Base-by-base conservation (phyloP, 2,888 invertebrate genomes). In the Pterostichus niger region DNA sequence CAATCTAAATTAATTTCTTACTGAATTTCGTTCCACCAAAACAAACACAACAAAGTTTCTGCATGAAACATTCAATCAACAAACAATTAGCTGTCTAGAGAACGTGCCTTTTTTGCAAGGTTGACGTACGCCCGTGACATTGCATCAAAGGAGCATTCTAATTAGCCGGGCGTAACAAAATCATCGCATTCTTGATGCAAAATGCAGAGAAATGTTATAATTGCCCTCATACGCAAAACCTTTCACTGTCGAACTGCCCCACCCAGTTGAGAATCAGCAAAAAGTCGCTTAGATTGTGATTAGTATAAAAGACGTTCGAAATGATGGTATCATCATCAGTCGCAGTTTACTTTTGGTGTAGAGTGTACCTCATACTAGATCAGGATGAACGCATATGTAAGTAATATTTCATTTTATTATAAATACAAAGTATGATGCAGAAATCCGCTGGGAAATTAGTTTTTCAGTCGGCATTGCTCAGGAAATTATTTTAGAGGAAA, bases 91-190 rank as follows among this genome's bases (percentile, higher is more conserved):
- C 3, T 24, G 24, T 24, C 17, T 6, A 54, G 54, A n/a, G 54
- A 54, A 54, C 6, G 54, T 54, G 7, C 7, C 54, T 54, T 54
- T 54, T 54, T 54, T 54, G 40, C 40, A 40, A 40, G 40, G 40
- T 40, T 52, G n/a, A 13, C 52, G 52, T 13, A 13, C 33, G 61
- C 11, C 61, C 64, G 13, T 64, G 64, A 64, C 64, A 64, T 40
- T 64, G 64, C 24, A n/a, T 61, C 24, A 61, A 54, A 61, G 31
- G 52, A 6, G 5, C 35, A 64, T 64, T 56, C 64, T 64, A 64
- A 64, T 40, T 9, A 4, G 0, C 56, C 13, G n/a, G 13, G 64
- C 64, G 64, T 64, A 35, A 35, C 56, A 10, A 2, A 54, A 15
- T 54, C 54, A 2, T 64, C 40, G 13, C 64, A 64, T 64, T 64